Evolutionary conservation across 2,113 vertebrate species (phyloP).

Genomic region (Chrysemys picta): DNA sequence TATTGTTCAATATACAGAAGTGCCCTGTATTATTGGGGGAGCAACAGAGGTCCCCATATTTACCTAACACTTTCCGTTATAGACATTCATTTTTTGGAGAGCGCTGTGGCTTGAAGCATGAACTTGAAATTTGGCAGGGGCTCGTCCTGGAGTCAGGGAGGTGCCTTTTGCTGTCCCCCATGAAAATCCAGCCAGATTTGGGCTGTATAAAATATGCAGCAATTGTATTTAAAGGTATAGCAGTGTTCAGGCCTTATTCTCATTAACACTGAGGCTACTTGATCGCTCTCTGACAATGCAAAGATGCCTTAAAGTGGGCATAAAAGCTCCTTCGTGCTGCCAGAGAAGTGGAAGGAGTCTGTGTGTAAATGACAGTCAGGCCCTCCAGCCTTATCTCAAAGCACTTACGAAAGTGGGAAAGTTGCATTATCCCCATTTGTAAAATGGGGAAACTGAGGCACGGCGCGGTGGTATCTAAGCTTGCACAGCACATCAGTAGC

Average conservation of each 20-base stretch:
- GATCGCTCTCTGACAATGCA: not conserved
- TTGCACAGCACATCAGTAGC: not conserved
- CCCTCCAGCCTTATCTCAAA: not conserved
- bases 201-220: not conserved
- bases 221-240: not conserved
- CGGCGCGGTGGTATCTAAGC: accelerated
- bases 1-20: not conserved
- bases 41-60: not conserved
- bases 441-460: not conserved
- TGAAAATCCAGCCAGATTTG: not conserved
- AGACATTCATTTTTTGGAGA: not conserved
- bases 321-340: not conserved
- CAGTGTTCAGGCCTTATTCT: not conserved
- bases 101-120: not conserved
- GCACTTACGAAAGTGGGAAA: not conserved
- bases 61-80: not conserved
- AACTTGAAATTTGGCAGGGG: not conserved
- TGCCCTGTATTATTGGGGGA: not conserved
- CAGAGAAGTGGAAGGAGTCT: not conserved
- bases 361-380: not conserved
- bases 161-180: not conserved
- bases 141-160: not conserved
- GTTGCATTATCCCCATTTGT: not conserved
- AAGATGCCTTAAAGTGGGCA: not conserved
- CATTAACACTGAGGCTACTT: not conserved